A percentile compares a stretch with the other conserved stretches of the same genome.
Evolutionary conservation across 2,888 invertebrate species (phyloP).

Genomic region (Cantharis nigra): DNA sequence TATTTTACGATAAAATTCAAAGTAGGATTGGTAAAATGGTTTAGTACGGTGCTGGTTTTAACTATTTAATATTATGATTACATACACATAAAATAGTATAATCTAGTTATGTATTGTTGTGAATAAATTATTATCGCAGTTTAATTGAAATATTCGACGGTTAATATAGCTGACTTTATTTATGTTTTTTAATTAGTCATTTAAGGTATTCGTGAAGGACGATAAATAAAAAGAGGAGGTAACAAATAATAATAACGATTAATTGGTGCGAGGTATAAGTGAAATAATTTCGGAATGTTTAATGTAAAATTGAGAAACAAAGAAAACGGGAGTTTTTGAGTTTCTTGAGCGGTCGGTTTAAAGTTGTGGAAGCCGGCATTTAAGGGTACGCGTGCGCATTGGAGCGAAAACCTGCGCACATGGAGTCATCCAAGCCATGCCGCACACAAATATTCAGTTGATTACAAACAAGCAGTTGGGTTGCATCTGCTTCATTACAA

Average conservation of each 20-base stretch:
- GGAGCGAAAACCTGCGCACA: slow-evolving; percentile 55
- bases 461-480: slow-evolving; percentile 52
- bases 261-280: not conserved
- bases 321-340: slow-evolving; percentile 24
- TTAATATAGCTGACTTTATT: not conserved
- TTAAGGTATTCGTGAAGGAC: not conserved
- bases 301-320: not conserved
- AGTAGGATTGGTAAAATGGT: not conserved
- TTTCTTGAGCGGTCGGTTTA: slow-evolving; percentile 29
- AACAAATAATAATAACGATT: not conserved
- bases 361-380: slow-evolving; percentile 46
- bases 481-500: slow-evolving; percentile 50
- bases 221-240: not conserved
- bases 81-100: not conserved
- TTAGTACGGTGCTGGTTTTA: not conserved
- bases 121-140: not conserved
- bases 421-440: slow-evolving; percentile 46
- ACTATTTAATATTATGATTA: not conserved
- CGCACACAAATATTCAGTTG: slow-evolving; percentile 52
- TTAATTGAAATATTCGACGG: not conserved
- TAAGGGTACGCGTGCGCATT: slow-evolving; percentile 57
- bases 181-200: not conserved
- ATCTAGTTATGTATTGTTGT: not conserved
- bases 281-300: not conserved
- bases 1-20: not conserved